Conservation (phyloP, 2,797 vertebrate genomes). For the Hapalemur alaotrensis region DNA sequence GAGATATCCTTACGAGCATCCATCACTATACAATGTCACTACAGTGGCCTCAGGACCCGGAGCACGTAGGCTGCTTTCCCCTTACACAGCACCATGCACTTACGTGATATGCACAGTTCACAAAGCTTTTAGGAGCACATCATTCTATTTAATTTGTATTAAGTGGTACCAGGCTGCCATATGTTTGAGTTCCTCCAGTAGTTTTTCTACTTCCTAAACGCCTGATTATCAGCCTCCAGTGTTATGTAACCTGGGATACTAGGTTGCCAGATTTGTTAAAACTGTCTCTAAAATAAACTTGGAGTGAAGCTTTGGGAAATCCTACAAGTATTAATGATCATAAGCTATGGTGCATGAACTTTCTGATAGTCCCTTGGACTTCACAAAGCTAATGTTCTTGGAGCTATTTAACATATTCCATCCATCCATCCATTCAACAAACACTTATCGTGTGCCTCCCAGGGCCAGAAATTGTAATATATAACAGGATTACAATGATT, state of each 20-base stretch:
- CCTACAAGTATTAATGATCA: not conserved
- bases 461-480: not conserved
- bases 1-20: not conserved
- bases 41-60: too few species aligned
- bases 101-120: too few species aligned
- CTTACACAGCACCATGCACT: too few species aligned
- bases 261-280: not conserved
- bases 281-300: not conserved
- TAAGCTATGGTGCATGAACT: not conserved
- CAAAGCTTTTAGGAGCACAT: too few species aligned
- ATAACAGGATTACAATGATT: not conserved
- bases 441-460: not conserved
- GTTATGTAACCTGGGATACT: not conserved
- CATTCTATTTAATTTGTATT: too few species aligned
- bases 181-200: not conserved
- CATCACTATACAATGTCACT: accelerated
- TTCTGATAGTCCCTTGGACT: not conserved
- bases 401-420: not conserved
- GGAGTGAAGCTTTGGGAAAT: not conserved
- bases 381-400: not conserved
- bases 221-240: not conserved
- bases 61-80: too few species aligned
- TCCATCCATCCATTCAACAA: not conserved
- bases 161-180: not conserved
- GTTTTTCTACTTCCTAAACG: not conserved